Base-by-base conservation (phyloP, 2,797 vertebrate genomes). In the Craterocephalus amniculus region DNA sequence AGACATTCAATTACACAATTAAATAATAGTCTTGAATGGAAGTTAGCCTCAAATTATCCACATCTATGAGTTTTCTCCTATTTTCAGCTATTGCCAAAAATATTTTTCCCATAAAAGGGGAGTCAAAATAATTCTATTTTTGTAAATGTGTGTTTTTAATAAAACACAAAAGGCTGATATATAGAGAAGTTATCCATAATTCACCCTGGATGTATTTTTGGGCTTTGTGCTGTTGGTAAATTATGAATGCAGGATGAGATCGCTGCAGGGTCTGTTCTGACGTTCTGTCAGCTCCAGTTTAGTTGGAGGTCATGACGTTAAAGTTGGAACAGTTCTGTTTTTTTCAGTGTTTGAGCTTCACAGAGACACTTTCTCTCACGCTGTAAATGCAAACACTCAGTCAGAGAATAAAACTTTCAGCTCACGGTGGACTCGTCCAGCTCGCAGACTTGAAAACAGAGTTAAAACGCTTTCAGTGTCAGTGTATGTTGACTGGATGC, bases 71-170 rank as follows among this genome's bases (percentile, higher is more conserved):
- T 57, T 38, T 31, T 65, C 55, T 58, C 14, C 35, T 63, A 59
- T 45, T 76, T 78, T 22, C 76, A 88, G 79, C 83, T 72, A 86
- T 86, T 83, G 70, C 84, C 83, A 84, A 89, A 91, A 83, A 68
- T 43, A 38, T 64, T 76, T 82, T 62, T 56, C 52, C 5, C 12
- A 67, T 81, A 68, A 84, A 74, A 70, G 1, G 2, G 56, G 51
- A 26, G 64, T n/a, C n/a, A 29, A 69, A 59, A 67, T 40, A n/a
- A 34, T 69, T 83, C 62, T 89, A 84, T 93, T 92, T 92, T 91
- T 93, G 89, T 91, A 92, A 89, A 90, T 86, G 86, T 67, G 24
- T 76, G 70, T 86, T 85, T 73, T 81, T 79, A 74, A 83, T 89
- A 80, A 87, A 83, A 67, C 27, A 72, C 45, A 26, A 79, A 60